phyloP scores from a whole-genome alignment of 2,113 vertebrate genomes.

The Zootoca vivipara region DNA sequence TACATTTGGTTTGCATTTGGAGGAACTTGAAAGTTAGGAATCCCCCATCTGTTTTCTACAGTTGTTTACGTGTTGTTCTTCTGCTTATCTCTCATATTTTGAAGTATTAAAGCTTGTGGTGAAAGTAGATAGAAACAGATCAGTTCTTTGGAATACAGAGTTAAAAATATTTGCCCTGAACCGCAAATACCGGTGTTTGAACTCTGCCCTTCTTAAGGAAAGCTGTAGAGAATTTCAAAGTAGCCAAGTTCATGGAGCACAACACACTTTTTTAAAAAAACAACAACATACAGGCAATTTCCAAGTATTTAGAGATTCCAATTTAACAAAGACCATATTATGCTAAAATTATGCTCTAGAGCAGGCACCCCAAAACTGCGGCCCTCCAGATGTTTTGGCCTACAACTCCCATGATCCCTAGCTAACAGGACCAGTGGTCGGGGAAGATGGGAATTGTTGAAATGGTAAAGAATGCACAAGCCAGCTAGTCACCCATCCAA shows the following conservation, averaged over 20 bases:
- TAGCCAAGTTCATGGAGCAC: neutral
- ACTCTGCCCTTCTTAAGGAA: neutral
- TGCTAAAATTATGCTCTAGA: too few species aligned
- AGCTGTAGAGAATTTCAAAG: neutral
- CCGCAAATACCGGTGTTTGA: neutral
- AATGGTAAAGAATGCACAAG: neutral
- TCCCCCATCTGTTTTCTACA: neutral
- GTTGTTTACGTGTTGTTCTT: neutral
- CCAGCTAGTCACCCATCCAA: neutral
- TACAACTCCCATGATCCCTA: too few species aligned
- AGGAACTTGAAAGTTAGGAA: neutral
- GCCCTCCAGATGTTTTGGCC: too few species aligned
- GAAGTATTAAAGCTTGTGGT: neutral
- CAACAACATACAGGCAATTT: neutral
- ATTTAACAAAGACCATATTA: neutral
- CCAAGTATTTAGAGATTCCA: neutral
- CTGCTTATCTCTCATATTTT: neutral
- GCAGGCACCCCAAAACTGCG: too few species aligned
- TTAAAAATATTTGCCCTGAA: neutral
- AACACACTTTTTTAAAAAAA: neutral
- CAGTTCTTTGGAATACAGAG: neutral
- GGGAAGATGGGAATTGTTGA: too few species aligned
- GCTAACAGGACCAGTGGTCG: too few species aligned
- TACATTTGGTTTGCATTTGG: neutral
- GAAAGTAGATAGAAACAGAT: neutral